phyloP scores from a whole-genome alignment of 2,888 invertebrate species.

The Protonemura montana region DNA sequence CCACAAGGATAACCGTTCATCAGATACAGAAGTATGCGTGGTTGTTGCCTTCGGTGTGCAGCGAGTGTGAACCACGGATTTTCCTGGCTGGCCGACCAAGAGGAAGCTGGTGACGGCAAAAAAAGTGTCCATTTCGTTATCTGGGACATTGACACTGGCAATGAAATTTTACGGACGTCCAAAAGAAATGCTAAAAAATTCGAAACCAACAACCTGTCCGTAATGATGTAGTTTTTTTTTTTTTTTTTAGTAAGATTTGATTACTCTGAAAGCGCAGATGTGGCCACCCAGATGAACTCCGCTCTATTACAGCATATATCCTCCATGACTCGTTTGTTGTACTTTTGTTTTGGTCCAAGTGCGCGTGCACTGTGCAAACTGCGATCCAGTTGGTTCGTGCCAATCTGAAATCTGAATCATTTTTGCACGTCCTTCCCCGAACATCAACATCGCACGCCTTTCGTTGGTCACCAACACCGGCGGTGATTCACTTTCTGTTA shows the following conservation, averaged over 20 bases:
- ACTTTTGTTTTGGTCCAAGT: background rate
- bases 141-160: background rate
- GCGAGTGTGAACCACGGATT: background rate
- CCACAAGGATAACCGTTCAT: background rate
- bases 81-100: background rate
- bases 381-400: background rate
- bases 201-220: background rate
- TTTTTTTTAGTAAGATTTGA: background rate
- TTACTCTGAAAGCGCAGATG: background rate
- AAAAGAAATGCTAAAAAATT: background rate
- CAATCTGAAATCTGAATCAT: background rate
- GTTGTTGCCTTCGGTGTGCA: background rate
- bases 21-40: too few species aligned
- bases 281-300: background rate
- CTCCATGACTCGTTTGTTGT: background rate
- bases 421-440: background rate
- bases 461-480: background rate
- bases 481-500: background rate
- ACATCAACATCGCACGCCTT: background rate
- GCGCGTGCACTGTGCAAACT: background rate
- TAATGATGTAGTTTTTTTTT: background rate
- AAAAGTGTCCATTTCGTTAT: background rate
- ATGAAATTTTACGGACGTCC: background rate
- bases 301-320: background rate
- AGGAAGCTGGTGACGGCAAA: background rate